Conservation (phyloP, 1,140 invertebrate species). For the Lutraria rhynchaena region DNA sequence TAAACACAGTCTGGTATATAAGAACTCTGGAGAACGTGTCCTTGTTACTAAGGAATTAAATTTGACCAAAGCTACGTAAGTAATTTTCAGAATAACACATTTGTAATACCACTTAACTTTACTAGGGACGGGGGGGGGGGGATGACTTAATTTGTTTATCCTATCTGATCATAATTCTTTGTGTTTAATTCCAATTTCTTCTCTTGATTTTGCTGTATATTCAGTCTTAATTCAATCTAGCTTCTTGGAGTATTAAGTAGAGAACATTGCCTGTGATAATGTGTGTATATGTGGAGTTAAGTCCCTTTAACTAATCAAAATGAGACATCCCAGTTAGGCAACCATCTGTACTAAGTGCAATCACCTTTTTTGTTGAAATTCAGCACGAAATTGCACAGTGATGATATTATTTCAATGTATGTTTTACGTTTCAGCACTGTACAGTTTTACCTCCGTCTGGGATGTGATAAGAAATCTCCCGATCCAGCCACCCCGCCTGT, state of each 20-base stretch:
- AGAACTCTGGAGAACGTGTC: conserved; percentile 78
- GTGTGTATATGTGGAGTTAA: no score
- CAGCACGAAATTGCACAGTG: no score
- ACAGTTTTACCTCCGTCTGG: conserved; percentile 80
- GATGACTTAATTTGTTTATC: neutral
- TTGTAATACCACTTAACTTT: neutral
- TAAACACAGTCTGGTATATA: conserved; percentile 78
- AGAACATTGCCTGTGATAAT: no score
- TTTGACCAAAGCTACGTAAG: conserved; percentile 80
- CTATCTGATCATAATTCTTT: neutral
- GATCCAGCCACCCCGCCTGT: conserved; percentile 73
- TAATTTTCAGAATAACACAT: no score
- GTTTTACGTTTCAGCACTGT: conserved; percentile 75
- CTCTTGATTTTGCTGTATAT: no score
- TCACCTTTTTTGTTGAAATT: no score
- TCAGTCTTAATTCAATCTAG: no score
- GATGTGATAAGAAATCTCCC: conserved; percentile 66
- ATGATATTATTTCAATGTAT: no score
- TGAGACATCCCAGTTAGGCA: no score
- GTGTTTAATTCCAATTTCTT: neutral
- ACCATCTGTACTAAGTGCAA: no score
- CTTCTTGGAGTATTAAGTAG: no score
- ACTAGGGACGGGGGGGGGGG: neutral
- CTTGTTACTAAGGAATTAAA: conserved; percentile 81
- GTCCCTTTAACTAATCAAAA: no score